phyloP scores from a whole-genome alignment of 2,888 invertebrate species.

The Lasioglossum villosulum region DNA sequence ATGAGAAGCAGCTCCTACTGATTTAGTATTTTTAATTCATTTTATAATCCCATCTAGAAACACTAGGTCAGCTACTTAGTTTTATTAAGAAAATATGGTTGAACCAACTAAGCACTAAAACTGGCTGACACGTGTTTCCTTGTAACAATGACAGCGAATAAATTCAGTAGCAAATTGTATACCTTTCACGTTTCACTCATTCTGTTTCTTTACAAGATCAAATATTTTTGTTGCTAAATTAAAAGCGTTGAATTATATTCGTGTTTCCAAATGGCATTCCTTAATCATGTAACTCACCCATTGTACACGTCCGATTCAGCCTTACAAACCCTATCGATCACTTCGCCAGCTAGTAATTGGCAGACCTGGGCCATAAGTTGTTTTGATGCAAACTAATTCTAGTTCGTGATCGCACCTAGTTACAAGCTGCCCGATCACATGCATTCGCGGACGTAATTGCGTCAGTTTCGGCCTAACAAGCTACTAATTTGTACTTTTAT shows the following conservation, averaged over 20 bases:
- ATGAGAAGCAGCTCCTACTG: background rate
- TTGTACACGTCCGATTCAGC: background rate
- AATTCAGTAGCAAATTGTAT: too few species aligned
- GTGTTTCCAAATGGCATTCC: too few species aligned
- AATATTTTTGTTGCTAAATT: too few species aligned
- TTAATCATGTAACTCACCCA: too few species aligned
- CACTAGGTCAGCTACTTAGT: background rate
- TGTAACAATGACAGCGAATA: too few species aligned
- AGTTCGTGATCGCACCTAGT: slow-evolving; percentile 38
- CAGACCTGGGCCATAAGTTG: slow-evolving; percentile 14
- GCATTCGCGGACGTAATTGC: slow-evolving; percentile 27
- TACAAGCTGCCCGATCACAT: background rate
- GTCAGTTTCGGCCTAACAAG: slow-evolving; percentile 18
- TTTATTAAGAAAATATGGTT: background rate
- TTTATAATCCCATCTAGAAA: background rate
- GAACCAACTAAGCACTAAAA: too few species aligned
- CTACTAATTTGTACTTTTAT: background rate
- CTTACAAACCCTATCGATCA: slow-evolving; percentile 32
- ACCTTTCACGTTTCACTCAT: too few species aligned
- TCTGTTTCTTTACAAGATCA: too few species aligned
- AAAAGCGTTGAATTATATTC: too few species aligned
- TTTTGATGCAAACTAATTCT: slow-evolving; percentile 50
- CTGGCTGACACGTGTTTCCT: too few species aligned
- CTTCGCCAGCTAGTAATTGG: slow-evolving; percentile 17
- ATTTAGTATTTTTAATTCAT: background rate